Conservation (phyloP, 2,888 invertebrate species). For the Drosophila mettleri region DNA sequence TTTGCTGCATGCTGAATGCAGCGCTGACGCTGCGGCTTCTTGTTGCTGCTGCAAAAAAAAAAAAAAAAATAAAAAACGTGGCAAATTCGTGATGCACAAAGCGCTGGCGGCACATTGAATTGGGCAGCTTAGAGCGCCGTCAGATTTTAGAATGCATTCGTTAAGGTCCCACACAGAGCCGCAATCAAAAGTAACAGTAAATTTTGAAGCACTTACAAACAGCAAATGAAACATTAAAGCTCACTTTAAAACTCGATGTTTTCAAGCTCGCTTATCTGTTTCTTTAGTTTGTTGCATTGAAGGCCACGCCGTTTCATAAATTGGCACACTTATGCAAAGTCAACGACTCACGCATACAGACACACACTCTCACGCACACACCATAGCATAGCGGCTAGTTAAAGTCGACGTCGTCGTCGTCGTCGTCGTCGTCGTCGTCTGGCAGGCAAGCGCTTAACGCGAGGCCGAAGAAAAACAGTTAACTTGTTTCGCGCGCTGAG, state of each 20-base stretch:
- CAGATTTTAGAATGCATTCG: slow-evolving; percentile 43
- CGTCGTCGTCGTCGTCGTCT: slow-evolving; percentile 34
- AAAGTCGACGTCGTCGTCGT: slow-evolving; percentile 45
- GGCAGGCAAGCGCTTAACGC: slow-evolving; percentile 43
- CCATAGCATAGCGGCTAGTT: slow-evolving; percentile 44
- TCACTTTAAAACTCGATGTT: not conserved
- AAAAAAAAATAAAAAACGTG: slow-evolving; percentile 55
- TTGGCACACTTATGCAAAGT: slow-evolving; percentile 79
- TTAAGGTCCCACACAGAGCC: slow-evolving; percentile 19
- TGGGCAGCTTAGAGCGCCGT: slow-evolving; percentile 36
- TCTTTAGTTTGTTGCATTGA: slow-evolving; percentile 61
- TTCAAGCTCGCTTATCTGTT: slow-evolving; percentile 26
- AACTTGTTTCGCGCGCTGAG: slow-evolving; percentile 70
- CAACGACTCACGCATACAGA: slow-evolving; percentile 65
- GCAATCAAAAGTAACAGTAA: not conserved
- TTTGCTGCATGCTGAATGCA: slow-evolving; percentile 79
- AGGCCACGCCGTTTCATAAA: slow-evolving; percentile 70
- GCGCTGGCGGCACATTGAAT: slow-evolving; percentile 55
- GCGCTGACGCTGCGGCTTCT: slow-evolving; percentile 27
- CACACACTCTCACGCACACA: slow-evolving; percentile 16
- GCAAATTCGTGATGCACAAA: slow-evolving; percentile 75
- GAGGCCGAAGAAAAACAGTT: slow-evolving; percentile 72
- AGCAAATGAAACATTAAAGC: slow-evolving; percentile 1
- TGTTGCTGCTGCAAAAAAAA: slow-evolving; percentile 34
- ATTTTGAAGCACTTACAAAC: not conserved